phyloP scores from a whole-genome alignment of 2,113 vertebrate genomes.

The Illadopsis cleaveri region DNA sequence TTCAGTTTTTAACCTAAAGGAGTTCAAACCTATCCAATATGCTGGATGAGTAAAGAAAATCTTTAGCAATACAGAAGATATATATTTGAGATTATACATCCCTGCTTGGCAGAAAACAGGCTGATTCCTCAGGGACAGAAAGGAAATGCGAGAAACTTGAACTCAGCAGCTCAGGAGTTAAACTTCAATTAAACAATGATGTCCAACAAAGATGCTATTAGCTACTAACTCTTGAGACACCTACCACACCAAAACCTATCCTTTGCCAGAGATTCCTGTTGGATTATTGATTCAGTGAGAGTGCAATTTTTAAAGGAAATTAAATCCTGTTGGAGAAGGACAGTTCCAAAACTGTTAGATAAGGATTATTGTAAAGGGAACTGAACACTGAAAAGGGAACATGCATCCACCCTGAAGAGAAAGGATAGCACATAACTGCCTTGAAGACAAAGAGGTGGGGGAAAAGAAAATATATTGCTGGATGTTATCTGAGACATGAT shows the following conservation, averaged over 20 bases:
- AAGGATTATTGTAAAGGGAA: not conserved
- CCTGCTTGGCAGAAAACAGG: not conserved
- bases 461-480: not conserved
- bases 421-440: not conserved
- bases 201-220: not conserved
- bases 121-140: not conserved
- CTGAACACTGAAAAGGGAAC: not conserved
- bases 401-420: not conserved
- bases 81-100: not conserved
- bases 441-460: not conserved
- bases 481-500: not conserved
- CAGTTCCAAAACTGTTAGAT: conserved; percentile 15
- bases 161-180: not conserved
- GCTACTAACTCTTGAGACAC: not conserved
- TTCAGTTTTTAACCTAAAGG: not conserved
- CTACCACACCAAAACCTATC: not conserved
- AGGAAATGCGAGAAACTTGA: not conserved
- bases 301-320: conserved; percentile 19
- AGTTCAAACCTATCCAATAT: not conserved
- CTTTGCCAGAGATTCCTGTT: not conserved
- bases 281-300: not conserved
- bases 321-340: not conserved
- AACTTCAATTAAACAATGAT: not conserved
- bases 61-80: not conserved
- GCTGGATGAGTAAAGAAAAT: not conserved